These are phyloP conservation scores for Parotia lawesii DNA, from an alignment of 2,113 vertebrate genomes.

Conservation along the genomic window DNA sequence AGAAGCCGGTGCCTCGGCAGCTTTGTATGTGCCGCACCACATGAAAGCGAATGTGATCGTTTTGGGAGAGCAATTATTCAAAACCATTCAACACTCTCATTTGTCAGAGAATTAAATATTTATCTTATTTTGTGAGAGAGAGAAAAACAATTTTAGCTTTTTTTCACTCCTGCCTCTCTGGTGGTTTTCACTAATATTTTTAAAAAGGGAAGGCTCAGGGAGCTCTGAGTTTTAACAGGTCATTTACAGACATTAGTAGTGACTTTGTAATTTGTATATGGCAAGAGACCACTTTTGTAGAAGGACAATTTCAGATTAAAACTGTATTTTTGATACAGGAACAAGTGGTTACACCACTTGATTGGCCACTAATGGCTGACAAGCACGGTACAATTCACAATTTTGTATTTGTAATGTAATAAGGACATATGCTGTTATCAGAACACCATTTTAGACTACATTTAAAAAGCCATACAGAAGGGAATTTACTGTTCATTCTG, in stretches of 20 bases:
- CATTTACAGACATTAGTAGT: not conserved
- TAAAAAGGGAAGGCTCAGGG: not conserved
- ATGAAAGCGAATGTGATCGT: not conserved
- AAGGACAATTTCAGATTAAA: not conserved
- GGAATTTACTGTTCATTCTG: not conserved
- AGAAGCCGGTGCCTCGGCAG: not conserved
- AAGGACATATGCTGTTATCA: not conserved
- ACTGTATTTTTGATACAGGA: not conserved
- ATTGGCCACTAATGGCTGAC: not conserved
- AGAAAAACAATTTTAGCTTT: not conserved
- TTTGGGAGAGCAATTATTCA: slow-evolving; percentile 29
- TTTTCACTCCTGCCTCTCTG: not conserved
- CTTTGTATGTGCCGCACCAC: not conserved
- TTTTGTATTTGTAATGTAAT: not conserved
- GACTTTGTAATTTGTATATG: not conserved
- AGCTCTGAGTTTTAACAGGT: not conserved
- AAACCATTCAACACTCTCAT: slow-evolving; percentile 4
- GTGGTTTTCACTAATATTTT: not conserved
- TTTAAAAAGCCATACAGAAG: not conserved
- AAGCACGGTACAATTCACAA: not conserved
- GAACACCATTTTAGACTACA: not conserved
- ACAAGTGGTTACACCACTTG: not conserved
- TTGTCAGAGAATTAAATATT: slow-evolving; percentile 56
- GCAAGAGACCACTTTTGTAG: not conserved
- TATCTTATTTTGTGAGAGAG: not conserved